phyloP scores from a whole-genome alignment of 53 echinoderm and acorn worm genomes.

The Astropecten irregularis region DNA sequence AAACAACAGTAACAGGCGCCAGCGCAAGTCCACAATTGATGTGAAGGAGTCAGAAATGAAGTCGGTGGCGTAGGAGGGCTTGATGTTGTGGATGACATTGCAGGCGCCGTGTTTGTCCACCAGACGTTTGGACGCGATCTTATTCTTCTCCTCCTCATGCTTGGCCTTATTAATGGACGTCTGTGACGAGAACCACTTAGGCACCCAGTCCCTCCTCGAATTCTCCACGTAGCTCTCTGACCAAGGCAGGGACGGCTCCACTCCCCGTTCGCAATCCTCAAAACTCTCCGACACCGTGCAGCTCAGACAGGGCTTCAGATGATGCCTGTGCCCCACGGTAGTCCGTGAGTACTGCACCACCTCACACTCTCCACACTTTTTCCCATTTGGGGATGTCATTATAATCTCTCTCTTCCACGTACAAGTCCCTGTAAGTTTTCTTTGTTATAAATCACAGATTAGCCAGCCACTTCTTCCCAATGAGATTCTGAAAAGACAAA shows the following conservation, averaged over 20 bases:
- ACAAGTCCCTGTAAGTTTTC: too few species aligned
- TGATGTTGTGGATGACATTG: slow-evolving; percentile 69
- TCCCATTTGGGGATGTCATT: not conserved
- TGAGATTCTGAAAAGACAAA: too few species aligned
- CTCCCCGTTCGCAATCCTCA: not conserved
- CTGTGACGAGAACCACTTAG: slow-evolving; percentile 30
- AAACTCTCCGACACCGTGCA: slow-evolving; percentile 35
- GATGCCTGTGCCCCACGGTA: too few species aligned
- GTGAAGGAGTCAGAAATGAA: slow-evolving; percentile 86
- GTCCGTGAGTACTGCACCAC: not conserved
- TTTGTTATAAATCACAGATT: too few species aligned
- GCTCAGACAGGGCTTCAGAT: too few species aligned
- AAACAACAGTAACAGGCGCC: slow-evolving; percentile 79
- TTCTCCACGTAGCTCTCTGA: not conserved
- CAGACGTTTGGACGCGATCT: slow-evolving; percentile 74
- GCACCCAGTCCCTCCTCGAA: not conserved
- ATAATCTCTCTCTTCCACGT: too few species aligned
- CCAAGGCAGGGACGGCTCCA: slow-evolving; percentile 15
- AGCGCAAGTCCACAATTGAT: slow-evolving; percentile 80
- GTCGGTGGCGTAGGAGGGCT: slow-evolving; percentile 13
- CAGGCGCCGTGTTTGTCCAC: slow-evolving; percentile 93
- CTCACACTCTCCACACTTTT: slow-evolving; percentile 32
- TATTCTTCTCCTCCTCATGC: slow-evolving; percentile 55
- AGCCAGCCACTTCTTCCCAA: too few species aligned
- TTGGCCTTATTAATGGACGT: slow-evolving; percentile 73